phyloP scores from a whole-genome alignment of 2,797 vertebrate genomes.

The Urophycis tenuis region DNA sequence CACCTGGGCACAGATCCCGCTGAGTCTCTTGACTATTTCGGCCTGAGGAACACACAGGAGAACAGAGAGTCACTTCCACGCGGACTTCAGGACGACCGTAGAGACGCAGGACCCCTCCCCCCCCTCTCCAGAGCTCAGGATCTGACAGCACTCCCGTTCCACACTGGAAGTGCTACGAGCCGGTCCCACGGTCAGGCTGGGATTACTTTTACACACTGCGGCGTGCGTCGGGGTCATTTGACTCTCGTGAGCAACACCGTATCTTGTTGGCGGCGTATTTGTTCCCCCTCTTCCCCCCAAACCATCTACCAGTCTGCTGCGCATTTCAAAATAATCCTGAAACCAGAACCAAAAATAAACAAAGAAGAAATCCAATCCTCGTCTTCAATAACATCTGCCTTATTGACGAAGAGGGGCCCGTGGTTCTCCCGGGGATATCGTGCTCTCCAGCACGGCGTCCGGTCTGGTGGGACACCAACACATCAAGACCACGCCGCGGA shows the following conservation, averaged over 20 bases:
- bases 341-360: neutral
- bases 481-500: neutral
- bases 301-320: neutral
- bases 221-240: too few species aligned
- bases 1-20: slow-evolving; percentile 97
- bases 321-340: neutral
- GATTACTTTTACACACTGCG: too few species aligned
- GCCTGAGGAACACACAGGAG: slow-evolving; percentile 79
- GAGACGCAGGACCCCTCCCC: too few species aligned
- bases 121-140: too few species aligned
- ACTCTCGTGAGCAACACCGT: too few species aligned
- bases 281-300: too few species aligned
- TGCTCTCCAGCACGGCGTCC: neutral
- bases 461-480: neutral
- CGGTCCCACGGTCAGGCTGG: too few species aligned
- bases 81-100: too few species aligned
- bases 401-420: neutral
- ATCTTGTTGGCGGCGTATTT: too few species aligned
- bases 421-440: neutral
- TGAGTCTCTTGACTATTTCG: slow-evolving; percentile 97
- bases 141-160: too few species aligned
- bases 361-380: neutral
- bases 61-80: too few species aligned
- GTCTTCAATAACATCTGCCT: neutral
- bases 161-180: too few species aligned